Base-by-base conservation (phyloP, 2,797 vertebrate species). In the Syndactyla subalaris region DNA sequence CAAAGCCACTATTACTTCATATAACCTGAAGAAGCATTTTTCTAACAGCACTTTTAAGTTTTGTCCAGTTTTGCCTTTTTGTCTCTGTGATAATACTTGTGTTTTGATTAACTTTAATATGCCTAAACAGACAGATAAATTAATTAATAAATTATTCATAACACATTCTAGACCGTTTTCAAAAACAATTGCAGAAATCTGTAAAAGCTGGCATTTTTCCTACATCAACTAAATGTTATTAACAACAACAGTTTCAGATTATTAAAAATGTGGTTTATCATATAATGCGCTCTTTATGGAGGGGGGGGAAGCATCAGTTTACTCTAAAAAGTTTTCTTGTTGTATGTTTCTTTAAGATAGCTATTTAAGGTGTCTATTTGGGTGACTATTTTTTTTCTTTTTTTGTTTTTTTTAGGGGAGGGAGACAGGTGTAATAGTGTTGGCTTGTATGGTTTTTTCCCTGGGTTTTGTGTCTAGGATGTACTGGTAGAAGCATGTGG, bases 361-460 rank as follows among this genome's bases (percentile, higher is more conserved):
- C 8, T 61, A 38, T 38, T 38, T 38, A 9, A 38, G 36, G 10
- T 38, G 36, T 38, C 36, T 38, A 38, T 52, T 52, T 20, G 14
- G 4, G 4, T 17, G 12, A 1, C 1, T 19, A n/a, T n/a, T 18
- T 34, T 18, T 43, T 19, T 18, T 18, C 4, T 43, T 20, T 20
- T 45, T 45, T 45, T 43, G 16, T 19, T 38, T 32, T 26, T 54
- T 52, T 12, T 22, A 52, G 12, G 6, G 3, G 9, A 26, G 3
- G 1, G 2, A 23, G 8, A 18, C 0, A 7, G 19, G 3, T 32
- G 9, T 59, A 5, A 1, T n/a, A 36, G 10, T 61, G 6, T 29
- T 29, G 5, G 5, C 51, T 45, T 59, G 6, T 41, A 38, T 27
- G 9, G 1, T 0, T 10, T 68, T 83, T 68, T n/a, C 6, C 6